Percentiles rank a stretch among this genome's conserved stretches.
Conservation (phyloP, 2,888 invertebrate genomes). For the Ophion costatus region DNA sequence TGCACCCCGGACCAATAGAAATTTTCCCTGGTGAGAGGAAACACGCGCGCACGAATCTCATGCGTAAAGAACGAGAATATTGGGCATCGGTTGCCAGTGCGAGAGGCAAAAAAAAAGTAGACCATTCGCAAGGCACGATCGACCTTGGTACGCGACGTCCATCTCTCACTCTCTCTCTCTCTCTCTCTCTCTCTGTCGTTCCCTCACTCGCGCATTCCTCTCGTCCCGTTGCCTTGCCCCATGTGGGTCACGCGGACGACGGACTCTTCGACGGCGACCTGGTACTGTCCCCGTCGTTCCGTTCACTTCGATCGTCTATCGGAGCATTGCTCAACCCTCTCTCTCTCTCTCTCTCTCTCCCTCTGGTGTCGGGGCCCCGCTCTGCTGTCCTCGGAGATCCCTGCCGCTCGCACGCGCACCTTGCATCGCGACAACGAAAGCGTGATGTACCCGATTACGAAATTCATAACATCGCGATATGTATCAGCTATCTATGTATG, state of each 20-base stretch:
- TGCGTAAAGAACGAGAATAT: neutral
- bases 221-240: conserved; percentile 32
- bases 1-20: too few relatives aligned
- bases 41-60: neutral
- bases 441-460: neutral
- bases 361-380: neutral
- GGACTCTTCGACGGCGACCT: conserved; percentile 63
- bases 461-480: neutral
- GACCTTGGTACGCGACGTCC: conserved; percentile 75
- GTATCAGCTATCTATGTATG: neutral
- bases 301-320: conserved; percentile 30
- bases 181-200: conserved; percentile 55
- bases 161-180: conserved; percentile 62
- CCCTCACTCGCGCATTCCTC: conserved; percentile 40
- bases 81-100: neutral
- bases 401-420: too few relatives aligned
- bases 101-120: conserved; percentile 63
- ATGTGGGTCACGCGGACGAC: conserved; percentile 70
- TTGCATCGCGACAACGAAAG: conserved; percentile 6
- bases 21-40: too few relatives aligned
- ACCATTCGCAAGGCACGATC: conserved; percentile 69
- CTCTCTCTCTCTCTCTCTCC: neutral
- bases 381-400: too few relatives aligned
- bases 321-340: conserved; percentile 42
- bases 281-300: conserved; percentile 34